Evolutionary conservation across 2,888 invertebrate genomes (phyloP).

Genomic region (Meiosimyza platycephala): DNA sequence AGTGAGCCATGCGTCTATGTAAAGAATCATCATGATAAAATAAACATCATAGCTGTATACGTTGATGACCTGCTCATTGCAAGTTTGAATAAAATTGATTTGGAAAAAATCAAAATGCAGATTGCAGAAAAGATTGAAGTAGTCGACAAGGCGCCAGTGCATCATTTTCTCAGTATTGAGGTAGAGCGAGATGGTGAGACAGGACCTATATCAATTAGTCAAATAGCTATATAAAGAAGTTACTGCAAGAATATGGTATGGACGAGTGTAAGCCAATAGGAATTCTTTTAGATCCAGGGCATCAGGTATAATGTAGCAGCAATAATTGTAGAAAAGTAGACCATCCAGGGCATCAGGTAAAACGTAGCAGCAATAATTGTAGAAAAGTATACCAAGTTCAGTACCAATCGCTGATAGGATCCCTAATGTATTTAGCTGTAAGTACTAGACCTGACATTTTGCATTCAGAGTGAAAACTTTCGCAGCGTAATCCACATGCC

Average conservation of each 20-base stretch:
- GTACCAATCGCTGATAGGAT: no score
- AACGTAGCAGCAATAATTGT: no score
- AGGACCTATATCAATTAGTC: slow-evolving; percentile 38
- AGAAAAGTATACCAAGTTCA: no score
- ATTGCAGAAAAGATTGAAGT: slow-evolving; percentile 33
- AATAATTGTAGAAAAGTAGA: no score
- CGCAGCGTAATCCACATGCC: no score
- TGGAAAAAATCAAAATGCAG: slow-evolving; percentile 36
- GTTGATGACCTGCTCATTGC: slow-evolving; percentile 42
- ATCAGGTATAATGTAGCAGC: slow-evolving; percentile 33
- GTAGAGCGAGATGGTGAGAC: slow-evolving; percentile 39
- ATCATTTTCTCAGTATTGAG: slow-evolving; percentile 40
- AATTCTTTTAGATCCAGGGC: slow-evolving; percentile 37
- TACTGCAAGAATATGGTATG: slow-evolving; percentile 35
- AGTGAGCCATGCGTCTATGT: slow-evolving; percentile 43
- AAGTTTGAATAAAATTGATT: slow-evolving; percentile 24
- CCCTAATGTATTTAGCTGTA: no score
- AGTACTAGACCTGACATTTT: no score
- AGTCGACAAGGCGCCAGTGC: slow-evolving; percentile 31
- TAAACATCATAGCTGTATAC: slow-evolving; percentile 41
- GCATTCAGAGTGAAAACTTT: no score
- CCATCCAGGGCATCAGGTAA: no score
- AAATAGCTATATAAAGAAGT: slow-evolving; percentile 38
- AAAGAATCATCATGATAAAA: not conserved
- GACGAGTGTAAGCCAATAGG: slow-evolving; percentile 29